Conservation (phyloP, 2,113 vertebrate species). For the Oreotrochilus melanogaster region DNA sequence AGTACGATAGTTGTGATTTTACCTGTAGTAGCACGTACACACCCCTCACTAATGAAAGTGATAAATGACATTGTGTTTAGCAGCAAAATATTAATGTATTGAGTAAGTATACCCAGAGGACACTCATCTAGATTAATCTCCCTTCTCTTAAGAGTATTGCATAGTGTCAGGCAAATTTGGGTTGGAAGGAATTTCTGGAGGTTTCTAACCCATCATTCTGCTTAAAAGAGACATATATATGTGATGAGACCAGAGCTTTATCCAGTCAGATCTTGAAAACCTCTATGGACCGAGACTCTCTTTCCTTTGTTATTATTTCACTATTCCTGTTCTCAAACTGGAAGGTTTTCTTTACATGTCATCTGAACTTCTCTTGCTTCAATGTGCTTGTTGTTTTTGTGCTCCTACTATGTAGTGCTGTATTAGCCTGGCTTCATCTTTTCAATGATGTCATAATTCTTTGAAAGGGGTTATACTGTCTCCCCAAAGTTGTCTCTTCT, state of each 20-base stretch:
- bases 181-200: not conserved
- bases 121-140: not conserved
- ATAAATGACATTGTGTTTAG: not conserved
- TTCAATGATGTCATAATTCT: not conserved
- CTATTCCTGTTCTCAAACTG: not conserved
- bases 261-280: not conserved
- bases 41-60: not conserved
- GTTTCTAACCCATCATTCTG: not conserved
- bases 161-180: not conserved
- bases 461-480: not conserved
- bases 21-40: not conserved
- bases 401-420: not conserved
- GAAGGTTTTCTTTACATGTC: not conserved
- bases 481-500: not conserved
- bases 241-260: not conserved
- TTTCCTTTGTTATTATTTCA: not conserved
- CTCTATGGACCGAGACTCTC: not conserved
- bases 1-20: not conserved
- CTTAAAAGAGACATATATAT: not conserved
- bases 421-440: not conserved
- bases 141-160: not conserved
- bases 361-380: not conserved
- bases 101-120: not conserved
- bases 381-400: not conserved
- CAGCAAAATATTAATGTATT: not conserved